Percentiles rank a stretch among this genome's conserved stretches.
Conservation (phyloP, 2,797 vertebrate species). For the Sebastes miniatus region DNA sequence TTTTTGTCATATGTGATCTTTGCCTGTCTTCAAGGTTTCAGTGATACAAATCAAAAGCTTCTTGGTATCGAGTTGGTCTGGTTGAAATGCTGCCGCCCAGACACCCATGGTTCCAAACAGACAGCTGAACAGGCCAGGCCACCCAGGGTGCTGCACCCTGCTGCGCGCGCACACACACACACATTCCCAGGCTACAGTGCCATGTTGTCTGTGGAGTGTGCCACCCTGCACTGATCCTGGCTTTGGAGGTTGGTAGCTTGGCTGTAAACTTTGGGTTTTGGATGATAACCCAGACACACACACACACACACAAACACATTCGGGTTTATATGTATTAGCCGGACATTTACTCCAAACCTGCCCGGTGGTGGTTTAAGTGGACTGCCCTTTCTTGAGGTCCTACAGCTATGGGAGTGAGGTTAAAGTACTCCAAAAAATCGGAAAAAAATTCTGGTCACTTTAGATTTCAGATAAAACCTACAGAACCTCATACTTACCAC, state of each 20-base stretch:
- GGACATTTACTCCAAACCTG: no score
- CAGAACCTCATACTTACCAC: no score
- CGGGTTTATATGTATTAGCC: no score
- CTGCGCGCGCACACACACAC: constrained; percentile 19
- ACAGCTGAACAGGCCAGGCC: constrained; percentile 55
- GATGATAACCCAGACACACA: constrained; percentile 14
- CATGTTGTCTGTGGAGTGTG: constrained; percentile 62
- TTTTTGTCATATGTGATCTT: no score
- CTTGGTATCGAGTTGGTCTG: background rate
- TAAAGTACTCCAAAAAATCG: no score
- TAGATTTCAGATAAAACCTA: background rate
- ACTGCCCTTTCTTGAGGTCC: no score
- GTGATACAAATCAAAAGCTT: constrained; percentile 11
- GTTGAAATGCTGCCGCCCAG: constrained; percentile 36
- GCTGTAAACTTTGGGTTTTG: constrained; percentile 33
- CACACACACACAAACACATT: background rate
- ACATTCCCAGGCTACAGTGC: constrained; percentile 27
- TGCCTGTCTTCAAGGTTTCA: background rate
- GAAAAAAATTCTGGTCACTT: no score
- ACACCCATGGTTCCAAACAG: constrained; percentile 47
- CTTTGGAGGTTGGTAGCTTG: constrained; percentile 40
- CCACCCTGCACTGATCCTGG: constrained; percentile 50
- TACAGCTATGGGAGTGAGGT: no score
- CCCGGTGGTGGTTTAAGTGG: no score
- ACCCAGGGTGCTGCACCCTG: constrained; percentile 47